Evolutionary conservation across 2,113 vertebrate species (phyloP), one percentile per base, ranked within the genome.

Genomic region (Lipotes vexillifer): DNA sequence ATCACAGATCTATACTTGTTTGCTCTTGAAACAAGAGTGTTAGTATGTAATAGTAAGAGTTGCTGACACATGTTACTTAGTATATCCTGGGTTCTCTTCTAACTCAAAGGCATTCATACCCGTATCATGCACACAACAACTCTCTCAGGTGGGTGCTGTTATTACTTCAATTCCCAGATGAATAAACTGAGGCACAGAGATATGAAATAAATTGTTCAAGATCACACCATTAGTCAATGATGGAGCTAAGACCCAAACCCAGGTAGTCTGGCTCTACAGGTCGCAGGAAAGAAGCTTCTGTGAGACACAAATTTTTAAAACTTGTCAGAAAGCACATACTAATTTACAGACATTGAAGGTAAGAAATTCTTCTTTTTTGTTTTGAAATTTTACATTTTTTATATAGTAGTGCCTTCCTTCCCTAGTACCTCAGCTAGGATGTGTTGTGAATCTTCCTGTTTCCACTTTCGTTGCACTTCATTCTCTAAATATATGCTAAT

Each of bases 381-480:
- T 83, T 49, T 83, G 29, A 74, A 66, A 88, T 88, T 95, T 65
- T 46, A 44, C 25, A 18, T 15, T 55, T 65, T 63, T 31, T 92
- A 57, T 12, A 29, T 21, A 72, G 77, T 63, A 33, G 31, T 10
- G 15, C 46, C 15, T 87, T 41, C 49, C 31, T 94, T 89, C 44
- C 29, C 63, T 5, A 21, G 4, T 6, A 13, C 23, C 49, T 23
- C 31, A 17, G 71, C 33, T n/a, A 23, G 7, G n/a, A 8, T 65
- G 14, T 72, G 8, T 17, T 57, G 44, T 29, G 20, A 8, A n/a
- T 33, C 12, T 27, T 21, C 38, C 65, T 17, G 0, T n/a, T 83
- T 61, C 75, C 31, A 63, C 41, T 77, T 71, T 68, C 41, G 52
- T 20, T 41, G 68, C 17, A 31, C 15, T 83, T 33, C n/a, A 80